These are phyloP conservation scores for Meiosimyza decipiens DNA, from an alignment of 2,888 invertebrate species.

Conservation along the genomic window DNA sequence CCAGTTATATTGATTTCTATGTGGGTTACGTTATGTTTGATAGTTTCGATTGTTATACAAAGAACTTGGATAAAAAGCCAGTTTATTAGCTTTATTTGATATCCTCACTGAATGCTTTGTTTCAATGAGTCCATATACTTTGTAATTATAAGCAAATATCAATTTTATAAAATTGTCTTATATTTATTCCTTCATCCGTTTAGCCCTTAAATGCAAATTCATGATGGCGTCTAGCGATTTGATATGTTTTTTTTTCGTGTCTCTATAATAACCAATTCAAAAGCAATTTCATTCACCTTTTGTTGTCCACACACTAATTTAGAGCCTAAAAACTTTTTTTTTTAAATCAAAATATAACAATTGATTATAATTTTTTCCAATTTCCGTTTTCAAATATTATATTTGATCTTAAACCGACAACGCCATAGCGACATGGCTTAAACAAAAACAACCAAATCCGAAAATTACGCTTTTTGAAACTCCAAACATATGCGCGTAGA, in stretches of 20 bases:
- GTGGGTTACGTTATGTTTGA: no score
- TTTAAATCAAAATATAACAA: conserved; percentile 35
- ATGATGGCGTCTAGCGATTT: conserved; percentile 11
- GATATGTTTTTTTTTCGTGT: background rate
- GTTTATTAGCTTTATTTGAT: no score
- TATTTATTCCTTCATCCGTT: no score
- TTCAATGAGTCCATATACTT: no score
- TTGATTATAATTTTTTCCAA: conserved; percentile 51
- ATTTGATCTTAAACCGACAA: conserved; percentile 46
- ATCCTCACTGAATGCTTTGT: no score
- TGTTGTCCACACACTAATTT: conserved; percentile 9
- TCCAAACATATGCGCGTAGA: conserved; percentile 12
- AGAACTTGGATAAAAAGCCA: no score
- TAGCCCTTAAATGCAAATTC: conserved; percentile 37
- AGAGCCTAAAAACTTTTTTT: background rate
- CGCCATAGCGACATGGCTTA: conserved; percentile 37
- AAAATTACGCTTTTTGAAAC: conserved; percentile 32
- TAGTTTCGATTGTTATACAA: no score
- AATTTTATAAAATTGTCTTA: no score
- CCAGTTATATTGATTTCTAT: no score
- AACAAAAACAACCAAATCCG: conserved; percentile 33
- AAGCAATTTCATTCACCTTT: background rate
- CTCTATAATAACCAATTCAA: background rate
- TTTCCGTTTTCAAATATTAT: conserved; percentile 46
- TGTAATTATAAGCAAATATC: no score